Evolutionary conservation across 2,113 vertebrate genomes (phyloP).

Genomic region (Cairina moschata): DNA sequence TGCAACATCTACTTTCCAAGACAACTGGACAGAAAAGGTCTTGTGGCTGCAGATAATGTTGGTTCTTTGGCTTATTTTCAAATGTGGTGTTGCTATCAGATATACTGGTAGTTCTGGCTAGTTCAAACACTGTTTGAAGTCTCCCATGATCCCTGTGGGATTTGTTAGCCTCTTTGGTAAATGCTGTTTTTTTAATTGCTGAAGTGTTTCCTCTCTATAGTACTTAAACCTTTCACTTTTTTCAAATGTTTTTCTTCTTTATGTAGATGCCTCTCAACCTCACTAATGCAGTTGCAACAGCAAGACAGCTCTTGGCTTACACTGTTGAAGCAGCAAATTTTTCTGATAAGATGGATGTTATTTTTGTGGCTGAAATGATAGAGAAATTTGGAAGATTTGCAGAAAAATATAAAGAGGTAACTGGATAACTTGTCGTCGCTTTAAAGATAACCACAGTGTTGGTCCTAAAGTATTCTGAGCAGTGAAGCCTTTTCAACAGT

Average conservation of each 20-base stretch:
- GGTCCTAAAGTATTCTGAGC: constrained; percentile 12
- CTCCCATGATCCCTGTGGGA: neutral
- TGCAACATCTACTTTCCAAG: neutral
- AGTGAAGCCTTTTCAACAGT: constrained; percentile 16
- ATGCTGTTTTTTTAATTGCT: neutral
- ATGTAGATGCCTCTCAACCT: constrained; percentile 94
- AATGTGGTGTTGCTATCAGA: neutral
- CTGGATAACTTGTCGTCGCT: constrained; percentile 35
- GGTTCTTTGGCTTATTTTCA: neutral
- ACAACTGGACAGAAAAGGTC: neutral
- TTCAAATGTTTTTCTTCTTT: neutral
- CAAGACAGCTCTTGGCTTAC: constrained; percentile 90
- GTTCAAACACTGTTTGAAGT: neutral
- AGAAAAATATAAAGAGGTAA: constrained; percentile 96
- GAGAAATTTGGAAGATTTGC: constrained; percentile 96
- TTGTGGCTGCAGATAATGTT: neutral
- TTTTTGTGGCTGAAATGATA: constrained; percentile 99
- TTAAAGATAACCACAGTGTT: neutral
- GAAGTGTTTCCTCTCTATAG: neutral
- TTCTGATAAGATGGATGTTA: constrained; percentile 98
- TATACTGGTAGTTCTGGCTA: neutral
- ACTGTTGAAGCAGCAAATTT: constrained; percentile 95
- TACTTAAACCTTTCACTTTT: neutral
- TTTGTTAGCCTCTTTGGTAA: neutral
- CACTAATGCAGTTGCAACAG: constrained; percentile 90